Evolutionary conservation across 2,888 invertebrate genomes (phyloP), one percentile per base, ranked within the genome.

Genomic region (Pediacus dermestoides): DNA sequence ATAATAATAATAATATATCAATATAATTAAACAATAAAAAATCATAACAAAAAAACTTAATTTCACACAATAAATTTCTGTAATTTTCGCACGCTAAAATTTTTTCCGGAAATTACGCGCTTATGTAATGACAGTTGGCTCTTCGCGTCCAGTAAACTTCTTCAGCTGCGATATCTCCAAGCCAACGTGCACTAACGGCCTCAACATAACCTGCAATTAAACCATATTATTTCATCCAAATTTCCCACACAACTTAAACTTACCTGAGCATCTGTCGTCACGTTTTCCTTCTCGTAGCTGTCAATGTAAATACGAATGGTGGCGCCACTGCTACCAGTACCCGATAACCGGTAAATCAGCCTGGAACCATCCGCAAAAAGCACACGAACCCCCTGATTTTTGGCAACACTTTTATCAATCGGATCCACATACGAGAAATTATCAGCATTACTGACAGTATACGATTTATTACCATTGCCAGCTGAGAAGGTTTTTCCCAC

Each of bases 301-400:
- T 96, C 99, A 45, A 95, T 83, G 70, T 99, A 99, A 34, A 99
- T 66, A 30, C 99, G 80, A 58, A 99, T 88, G 1, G 99, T 99
- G 13, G 99, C 97, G 0, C 99, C 99, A 22, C 89, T 88, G 64
- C 96, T 96, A 47, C 99, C 99, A 0, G 99, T 99, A 11, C 99
- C 99, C 61, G 96, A 96, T 43, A 99, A 77, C 26, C 99, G 81
- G 71, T 88, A 81, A 43, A 99, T 86, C 50, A 99, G 79, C 30
- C 99, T 80, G 1, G 96, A 95, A 1, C 94, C 95, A 66, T 97
- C 95, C 52, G 83, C 84, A 68, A 99, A 97, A 30, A 96, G 77
- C 30, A 99, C 81, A 49, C 97, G 80, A 12, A 99, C 75, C 34
- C 99, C 99, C 88, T 94, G 70, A 61, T 93, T 92, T 58, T 80